Conservation (phyloP, 2,113 vertebrate species). For the Romanogobio albipinnatus region DNA sequence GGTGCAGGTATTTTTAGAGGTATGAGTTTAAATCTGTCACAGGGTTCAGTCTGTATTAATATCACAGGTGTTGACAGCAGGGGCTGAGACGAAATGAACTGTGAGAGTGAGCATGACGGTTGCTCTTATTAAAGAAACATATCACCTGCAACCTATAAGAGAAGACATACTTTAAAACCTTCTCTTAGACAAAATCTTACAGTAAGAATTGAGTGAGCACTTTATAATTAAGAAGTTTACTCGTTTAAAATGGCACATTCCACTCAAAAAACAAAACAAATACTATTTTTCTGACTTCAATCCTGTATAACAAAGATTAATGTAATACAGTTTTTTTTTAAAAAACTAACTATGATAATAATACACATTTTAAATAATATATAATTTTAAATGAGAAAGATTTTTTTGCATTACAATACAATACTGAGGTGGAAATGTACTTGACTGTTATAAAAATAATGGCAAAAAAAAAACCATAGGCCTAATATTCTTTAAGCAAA, state of each 20-base stretch:
- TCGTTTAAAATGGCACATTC: too few relatives aligned
- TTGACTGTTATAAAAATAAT: too few relatives aligned
- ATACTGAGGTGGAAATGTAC: too few relatives aligned
- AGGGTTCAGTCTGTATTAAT: neutral
- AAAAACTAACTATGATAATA: too few relatives aligned
- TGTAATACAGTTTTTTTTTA: too few relatives aligned
- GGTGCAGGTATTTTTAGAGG: slow-evolving; percentile 6
- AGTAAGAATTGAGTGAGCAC: neutral
- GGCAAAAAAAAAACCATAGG: too few relatives aligned
- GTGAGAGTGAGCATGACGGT: neutral
- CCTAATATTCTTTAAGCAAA: too few relatives aligned
- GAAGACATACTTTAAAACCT: neutral
- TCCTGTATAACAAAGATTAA: neutral
- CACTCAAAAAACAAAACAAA: too few relatives aligned
- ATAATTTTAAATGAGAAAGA: too few relatives aligned
- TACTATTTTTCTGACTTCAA: neutral
- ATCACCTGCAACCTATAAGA: neutral
- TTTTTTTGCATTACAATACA: too few relatives aligned
- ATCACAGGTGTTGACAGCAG: slow-evolving; percentile 28
- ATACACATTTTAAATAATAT: too few relatives aligned
- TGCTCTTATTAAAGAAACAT: slow-evolving; percentile 8
- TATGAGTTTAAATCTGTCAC: neutral
- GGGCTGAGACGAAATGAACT: slow-evolving; percentile 9
- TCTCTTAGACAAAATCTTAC: neutral
- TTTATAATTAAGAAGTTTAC: neutral